Evolutionary conservation across 2,113 vertebrate genomes (phyloP).

Genomic region (Casuarius casuarius): DNA sequence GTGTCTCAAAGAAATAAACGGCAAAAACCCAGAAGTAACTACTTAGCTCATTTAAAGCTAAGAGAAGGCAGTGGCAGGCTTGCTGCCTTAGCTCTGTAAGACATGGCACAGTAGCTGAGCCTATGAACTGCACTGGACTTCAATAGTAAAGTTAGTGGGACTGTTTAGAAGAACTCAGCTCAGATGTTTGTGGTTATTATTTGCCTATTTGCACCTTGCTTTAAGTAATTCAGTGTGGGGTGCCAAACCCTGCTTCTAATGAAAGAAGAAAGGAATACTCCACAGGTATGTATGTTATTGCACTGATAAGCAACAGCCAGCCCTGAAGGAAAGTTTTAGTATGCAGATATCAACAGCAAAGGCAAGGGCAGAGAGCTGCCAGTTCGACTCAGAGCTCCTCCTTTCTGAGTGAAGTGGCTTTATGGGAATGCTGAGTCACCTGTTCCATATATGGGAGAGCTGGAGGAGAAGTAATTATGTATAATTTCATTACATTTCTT

Average conservation of each 20-base stretch:
- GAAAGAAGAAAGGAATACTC: background rate
- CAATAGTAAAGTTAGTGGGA: background rate
- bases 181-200: background rate
- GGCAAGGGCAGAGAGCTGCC: background rate
- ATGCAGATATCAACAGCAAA: background rate
- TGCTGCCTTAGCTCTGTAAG: background rate
- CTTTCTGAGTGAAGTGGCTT: background rate
- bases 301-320: background rate
- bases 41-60: background rate
- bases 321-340: background rate
- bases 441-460: background rate
- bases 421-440: constrained; percentile 50
- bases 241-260: background rate
- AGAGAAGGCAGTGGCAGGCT: background rate
- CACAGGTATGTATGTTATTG: background rate
- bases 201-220: constrained; percentile 11
- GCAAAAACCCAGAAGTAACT: background rate
- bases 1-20: background rate
- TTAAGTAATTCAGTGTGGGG: background rate
- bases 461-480: constrained; percentile 6
- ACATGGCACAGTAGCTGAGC: background rate
- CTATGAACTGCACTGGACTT: background rate
- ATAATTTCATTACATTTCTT: background rate
- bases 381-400: background rate
- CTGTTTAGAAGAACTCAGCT: background rate